Evolutionary conservation across 2,113 vertebrate species (phyloP), one percentile per base, ranked within the genome.

Genomic region (Dinomys branickii): DNA sequence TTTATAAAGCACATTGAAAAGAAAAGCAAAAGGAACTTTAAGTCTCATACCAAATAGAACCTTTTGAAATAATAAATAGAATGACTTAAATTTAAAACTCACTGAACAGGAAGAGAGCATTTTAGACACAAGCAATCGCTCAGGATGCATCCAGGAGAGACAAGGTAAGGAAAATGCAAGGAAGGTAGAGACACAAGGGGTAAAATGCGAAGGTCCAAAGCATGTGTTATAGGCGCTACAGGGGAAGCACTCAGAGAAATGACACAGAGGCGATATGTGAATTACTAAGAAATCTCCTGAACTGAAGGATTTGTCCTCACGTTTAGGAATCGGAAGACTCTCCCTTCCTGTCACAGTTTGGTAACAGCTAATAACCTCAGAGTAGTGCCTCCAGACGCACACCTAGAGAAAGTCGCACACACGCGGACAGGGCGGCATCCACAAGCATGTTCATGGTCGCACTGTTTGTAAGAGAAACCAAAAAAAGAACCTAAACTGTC

Each of bases 41-140:
- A 13, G 26, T 28, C 6, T 65, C 11, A 54, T 20, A 92, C 9
- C 44, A 69, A 89, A n/a, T 17, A 90, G 47, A 82, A 78, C 16
- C 61, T 82, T 38, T 67, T 67, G 52, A 85, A 82, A 80, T 56
- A 0, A 41, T 87, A 75, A 92, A 50, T 16, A 52, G 67, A 65
- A 44, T 67, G 47, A 93, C 63, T 95, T 78, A 91, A 84, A 87
- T 78, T 93, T 80, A 85, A 89, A 92, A 50, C 26, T 69, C 24
- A 71, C 26, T 88, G 24, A 90, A 38, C 75, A 85, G 4, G 67
- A 61, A 86, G 61, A 84, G 33, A 78, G 22, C 11, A 56, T 50
- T 83, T 35, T 90, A 63, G 54, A 90, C 26, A 87, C 33, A 78
- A 28, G 28, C 41, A 93, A 44, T 75, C 44, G 90, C 35, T 69